Conservation (phyloP, 2,113 vertebrate species). For the Oenanthe oenanthe region DNA sequence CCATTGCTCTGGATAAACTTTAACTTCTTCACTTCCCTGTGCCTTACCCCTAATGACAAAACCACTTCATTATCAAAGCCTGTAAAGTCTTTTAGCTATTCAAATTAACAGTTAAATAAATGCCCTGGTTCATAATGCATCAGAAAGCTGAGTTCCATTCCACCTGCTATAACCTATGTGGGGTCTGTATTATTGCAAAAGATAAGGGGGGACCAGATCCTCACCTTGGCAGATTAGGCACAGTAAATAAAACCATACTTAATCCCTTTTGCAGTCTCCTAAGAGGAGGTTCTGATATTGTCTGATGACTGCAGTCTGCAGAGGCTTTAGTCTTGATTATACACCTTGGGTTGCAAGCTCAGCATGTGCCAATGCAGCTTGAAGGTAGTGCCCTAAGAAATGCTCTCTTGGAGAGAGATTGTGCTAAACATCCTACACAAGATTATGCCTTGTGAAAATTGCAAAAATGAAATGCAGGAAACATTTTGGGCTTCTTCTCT, state of each 20-base stretch:
- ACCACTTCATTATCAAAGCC: background rate
- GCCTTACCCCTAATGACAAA: background rate
- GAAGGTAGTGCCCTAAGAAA: background rate
- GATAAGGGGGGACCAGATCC: background rate
- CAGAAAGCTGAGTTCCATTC: background rate
- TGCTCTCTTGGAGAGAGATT: background rate
- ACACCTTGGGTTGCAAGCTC: background rate
- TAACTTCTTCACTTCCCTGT: background rate
- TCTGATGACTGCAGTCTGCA: background rate
- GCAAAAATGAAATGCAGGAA: background rate
- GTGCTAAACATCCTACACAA: background rate
- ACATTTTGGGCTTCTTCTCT: background rate
- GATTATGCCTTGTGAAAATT: background rate
- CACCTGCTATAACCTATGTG: background rate
- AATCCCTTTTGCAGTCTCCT: background rate
- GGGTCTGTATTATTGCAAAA: background rate
- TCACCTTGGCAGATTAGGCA: background rate
- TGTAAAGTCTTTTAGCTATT: background rate
- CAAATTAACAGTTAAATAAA: background rate
- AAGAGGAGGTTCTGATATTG: background rate
- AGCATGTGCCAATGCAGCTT: background rate
- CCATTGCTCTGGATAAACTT: background rate
- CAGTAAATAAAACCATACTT: background rate
- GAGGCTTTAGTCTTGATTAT: background rate
- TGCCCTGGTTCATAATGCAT: background rate